Evolutionary conservation across 2,888 invertebrate species (phyloP).

Genomic region (Apodemia zela): DNA sequence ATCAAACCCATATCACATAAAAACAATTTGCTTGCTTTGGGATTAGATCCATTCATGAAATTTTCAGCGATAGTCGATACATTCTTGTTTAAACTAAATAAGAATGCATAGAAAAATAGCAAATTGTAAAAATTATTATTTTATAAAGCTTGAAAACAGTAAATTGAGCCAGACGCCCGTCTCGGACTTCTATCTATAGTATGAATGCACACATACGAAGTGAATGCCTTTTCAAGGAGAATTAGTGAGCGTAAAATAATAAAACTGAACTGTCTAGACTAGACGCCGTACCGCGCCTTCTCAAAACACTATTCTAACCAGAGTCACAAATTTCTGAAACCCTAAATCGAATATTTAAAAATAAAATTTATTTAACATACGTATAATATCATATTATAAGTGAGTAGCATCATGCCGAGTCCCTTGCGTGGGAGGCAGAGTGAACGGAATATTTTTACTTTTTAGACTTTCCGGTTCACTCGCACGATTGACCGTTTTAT

Average conservation of each 20-base stretch:
- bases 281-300: not conserved
- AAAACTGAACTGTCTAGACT: slow-evolving; percentile 5
- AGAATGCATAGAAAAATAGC: not conserved
- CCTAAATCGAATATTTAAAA: not conserved
- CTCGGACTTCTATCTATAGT: not conserved
- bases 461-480: too few relatives aligned
- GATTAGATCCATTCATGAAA: too few relatives aligned
- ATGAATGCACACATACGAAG: not conserved
- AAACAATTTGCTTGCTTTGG: too few relatives aligned
- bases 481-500: too few relatives aligned
- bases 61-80: too few relatives aligned
- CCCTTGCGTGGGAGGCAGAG: too few relatives aligned
- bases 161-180: slow-evolving; percentile 1
- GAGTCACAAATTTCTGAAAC: not conserved
- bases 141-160: not conserved
- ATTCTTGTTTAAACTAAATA: not conserved
- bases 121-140: not conserved
- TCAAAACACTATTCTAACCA: not conserved
- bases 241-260: slow-evolving; percentile 4
- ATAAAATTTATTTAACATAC: too few relatives aligned
- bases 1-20: too few relatives aligned
- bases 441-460: too few relatives aligned
- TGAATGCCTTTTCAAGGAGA: slow-evolving; percentile 9
- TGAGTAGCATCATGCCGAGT: too few relatives aligned
- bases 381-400: too few relatives aligned